Evolutionary conservation across 2,888 invertebrate genomes (phyloP).

Genomic region (Diadromus collaris): DNA sequence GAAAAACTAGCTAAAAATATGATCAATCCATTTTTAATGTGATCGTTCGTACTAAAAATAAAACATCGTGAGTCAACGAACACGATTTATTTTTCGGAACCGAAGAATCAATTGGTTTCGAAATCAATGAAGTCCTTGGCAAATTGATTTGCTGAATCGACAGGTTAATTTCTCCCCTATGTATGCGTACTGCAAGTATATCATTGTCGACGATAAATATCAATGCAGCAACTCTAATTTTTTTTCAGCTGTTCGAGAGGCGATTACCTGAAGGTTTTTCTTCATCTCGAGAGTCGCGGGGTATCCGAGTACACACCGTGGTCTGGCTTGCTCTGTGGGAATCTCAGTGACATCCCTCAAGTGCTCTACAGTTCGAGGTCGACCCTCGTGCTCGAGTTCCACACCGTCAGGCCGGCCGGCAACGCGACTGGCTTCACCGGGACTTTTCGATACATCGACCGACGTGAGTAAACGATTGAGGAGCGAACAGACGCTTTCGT

Average conservation of each 20-base stretch:
- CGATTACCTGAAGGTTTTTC: slow-evolving; percentile 90
- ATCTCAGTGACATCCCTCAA: slow-evolving; percentile 85
- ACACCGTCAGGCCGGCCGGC: slow-evolving; percentile 82
- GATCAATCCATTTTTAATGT: no score
- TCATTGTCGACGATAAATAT: not conserved
- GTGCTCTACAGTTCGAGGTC: slow-evolving; percentile 89
- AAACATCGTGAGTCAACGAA: no score
- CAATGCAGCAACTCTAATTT: slow-evolving; percentile 47
- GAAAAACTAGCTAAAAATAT: no score
- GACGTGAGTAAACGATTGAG: slow-evolving; percentile 83
- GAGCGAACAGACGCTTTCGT: not conserved
- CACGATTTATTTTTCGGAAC: no score
- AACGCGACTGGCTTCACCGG: slow-evolving; percentile 88
- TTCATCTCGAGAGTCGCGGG: slow-evolving; percentile 86
- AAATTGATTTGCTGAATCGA: no score
- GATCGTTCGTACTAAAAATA: no score
- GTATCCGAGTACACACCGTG: slow-evolving; percentile 90
- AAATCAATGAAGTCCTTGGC: no score
- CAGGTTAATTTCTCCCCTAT: not conserved
- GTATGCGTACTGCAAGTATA: not conserved
- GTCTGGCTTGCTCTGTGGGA: slow-evolving; percentile 88
- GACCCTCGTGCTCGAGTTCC: slow-evolving; percentile 88
- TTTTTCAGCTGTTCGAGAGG: slow-evolving; percentile 87
- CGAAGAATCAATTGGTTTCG: no score
- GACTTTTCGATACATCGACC: slow-evolving; percentile 89